Conservation (phyloP, 2,113 vertebrate species). For the Meles meles region DNA sequence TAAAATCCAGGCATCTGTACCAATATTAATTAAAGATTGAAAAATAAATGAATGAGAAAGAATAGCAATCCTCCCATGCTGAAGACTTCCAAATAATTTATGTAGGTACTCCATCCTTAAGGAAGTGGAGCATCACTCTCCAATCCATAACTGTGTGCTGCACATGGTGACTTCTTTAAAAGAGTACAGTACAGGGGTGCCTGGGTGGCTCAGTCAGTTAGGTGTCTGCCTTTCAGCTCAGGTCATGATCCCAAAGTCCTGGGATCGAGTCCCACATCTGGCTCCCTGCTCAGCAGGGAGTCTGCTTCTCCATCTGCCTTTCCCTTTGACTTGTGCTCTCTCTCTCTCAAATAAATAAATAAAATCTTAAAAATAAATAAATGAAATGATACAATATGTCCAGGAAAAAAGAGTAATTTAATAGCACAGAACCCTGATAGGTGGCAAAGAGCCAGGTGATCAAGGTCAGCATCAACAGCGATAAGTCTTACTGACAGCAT, state of each 20-base stretch:
- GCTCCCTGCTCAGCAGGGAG: too few relatives aligned
- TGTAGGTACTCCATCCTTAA: not conserved
- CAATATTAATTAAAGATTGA: not conserved
- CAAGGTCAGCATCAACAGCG: not conserved
- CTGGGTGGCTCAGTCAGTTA: too few relatives aligned
- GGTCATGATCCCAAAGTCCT: too few relatives aligned
- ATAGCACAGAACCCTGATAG: not conserved
- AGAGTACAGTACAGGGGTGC: not conserved
- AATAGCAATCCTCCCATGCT: not conserved
- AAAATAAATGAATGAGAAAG: not conserved
- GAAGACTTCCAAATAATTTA: not conserved
- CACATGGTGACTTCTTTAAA: not conserved
- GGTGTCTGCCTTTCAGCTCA: too few relatives aligned
- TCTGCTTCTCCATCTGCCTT: too few relatives aligned
- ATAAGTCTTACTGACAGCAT: not conserved
- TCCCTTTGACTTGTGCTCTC: too few relatives aligned
- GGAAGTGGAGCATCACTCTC: not conserved
- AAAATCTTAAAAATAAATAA: too few relatives aligned
- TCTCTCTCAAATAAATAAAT: too few relatives aligned
- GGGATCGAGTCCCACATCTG: too few relatives aligned
- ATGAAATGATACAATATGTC: not conserved
- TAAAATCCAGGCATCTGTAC: not conserved
- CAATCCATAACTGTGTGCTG: not conserved
- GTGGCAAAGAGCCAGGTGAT: not conserved
- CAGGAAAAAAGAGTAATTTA: not conserved